Percentiles rank a stretch among this genome's conserved stretches.
Conservation (phyloP, 2,797 vertebrate genomes). For the Anableps anableps region DNA sequence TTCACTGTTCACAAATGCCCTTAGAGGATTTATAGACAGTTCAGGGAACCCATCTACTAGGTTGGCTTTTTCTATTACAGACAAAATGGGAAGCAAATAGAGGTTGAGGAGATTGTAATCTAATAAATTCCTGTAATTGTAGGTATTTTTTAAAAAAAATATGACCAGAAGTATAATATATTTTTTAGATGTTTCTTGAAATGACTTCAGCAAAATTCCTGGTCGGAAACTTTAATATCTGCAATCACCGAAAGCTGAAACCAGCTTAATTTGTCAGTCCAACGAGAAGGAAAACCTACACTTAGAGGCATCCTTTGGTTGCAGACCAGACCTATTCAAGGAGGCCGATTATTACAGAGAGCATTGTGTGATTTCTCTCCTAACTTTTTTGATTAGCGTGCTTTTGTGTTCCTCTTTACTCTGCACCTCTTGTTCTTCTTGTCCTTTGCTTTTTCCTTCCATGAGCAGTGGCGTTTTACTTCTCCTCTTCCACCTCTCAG, state of each 20-base stretch:
- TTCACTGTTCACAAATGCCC: background rate
- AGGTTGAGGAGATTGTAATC: background rate
- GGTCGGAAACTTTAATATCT: background rate
- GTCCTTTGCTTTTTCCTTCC: conserved; percentile 22
- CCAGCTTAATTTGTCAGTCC: background rate
- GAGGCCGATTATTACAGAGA: background rate
- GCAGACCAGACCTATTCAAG: conserved; percentile 9
- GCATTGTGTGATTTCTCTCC: background rate
- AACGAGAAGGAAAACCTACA: conserved; percentile 8
- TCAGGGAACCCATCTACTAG: background rate
- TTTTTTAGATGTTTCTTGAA: background rate
- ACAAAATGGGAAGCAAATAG: background rate
- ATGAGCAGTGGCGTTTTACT: conserved; percentile 16
- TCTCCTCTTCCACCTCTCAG: conserved; percentile 40
- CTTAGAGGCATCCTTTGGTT: background rate
- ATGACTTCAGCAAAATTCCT: background rate
- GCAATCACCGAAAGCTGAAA: background rate
- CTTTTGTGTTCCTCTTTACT: conserved; percentile 7
- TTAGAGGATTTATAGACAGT: background rate
- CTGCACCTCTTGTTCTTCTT: conserved; percentile 21
- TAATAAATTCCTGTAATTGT: background rate
- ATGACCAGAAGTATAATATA: background rate
- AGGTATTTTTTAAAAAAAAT: background rate
- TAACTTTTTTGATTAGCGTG: conserved; percentile 20
- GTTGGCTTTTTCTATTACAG: background rate